Evolutionary conservation across 2,113 vertebrate species (phyloP).

Genomic region (Melanocharis versteri): DNA sequence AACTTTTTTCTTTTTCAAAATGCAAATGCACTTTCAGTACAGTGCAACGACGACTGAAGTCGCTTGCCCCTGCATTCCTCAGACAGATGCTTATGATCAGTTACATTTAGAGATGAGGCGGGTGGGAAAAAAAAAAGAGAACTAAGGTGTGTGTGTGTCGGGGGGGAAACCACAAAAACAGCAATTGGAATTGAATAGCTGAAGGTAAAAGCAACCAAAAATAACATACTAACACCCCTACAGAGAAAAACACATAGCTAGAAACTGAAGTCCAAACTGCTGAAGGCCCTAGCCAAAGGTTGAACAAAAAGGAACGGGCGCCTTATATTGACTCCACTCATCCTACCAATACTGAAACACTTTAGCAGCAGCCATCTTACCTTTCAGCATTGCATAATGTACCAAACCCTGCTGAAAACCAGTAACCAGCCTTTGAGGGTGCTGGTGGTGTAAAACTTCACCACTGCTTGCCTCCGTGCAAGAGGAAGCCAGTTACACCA

Average conservation of each 20-base stretch:
- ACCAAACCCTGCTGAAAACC: not conserved
- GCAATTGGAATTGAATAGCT: not conserved
- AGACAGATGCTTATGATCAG: accelerated
- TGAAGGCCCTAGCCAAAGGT: not conserved
- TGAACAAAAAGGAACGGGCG: not conserved
- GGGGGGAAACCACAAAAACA: not conserved
- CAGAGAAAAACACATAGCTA: not conserved
- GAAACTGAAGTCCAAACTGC: not conserved
- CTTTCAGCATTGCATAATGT: not conserved
- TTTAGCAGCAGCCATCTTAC: not conserved
- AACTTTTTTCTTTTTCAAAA: not conserved
- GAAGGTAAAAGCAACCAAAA: not conserved
- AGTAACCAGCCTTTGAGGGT: not conserved
- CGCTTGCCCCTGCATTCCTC: not conserved
- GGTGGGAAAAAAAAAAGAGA: not conserved
- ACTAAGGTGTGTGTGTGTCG: no score
- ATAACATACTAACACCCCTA: not conserved
- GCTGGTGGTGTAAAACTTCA: not conserved
- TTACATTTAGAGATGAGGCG: not conserved
- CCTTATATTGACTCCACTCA: not conserved
- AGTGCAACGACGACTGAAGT: not conserved
- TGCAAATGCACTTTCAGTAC: not conserved
- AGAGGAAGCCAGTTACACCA: not conserved
- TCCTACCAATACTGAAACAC: not conserved
- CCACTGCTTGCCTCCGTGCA: accelerated